phyloP scores from a whole-genome alignment of 2,888 invertebrate genomes.

The Metellina segmentata region DNA sequence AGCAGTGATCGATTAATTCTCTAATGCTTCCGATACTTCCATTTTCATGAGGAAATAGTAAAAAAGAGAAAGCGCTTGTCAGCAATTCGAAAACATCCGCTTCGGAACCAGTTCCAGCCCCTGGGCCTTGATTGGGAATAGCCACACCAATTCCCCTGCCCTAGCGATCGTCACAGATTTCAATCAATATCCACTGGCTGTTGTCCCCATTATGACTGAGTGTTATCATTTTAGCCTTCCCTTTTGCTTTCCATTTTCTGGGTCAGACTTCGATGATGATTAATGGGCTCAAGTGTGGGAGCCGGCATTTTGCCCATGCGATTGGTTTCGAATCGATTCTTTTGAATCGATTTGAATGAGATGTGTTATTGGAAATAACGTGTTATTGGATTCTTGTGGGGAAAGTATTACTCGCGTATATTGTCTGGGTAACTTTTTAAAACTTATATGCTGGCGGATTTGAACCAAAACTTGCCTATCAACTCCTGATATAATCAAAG shows the following conservation, averaged over 20 bases:
- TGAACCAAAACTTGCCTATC: too few species aligned
- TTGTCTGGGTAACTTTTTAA: too few species aligned
- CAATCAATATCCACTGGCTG: not conserved
- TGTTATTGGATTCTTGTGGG: too few species aligned
- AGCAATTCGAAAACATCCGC: not conserved
- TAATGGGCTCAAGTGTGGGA: slow-evolving; percentile 44
- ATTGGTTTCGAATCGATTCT: too few species aligned
- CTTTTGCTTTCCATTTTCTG: slow-evolving; percentile 9
- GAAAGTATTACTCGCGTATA: too few species aligned
- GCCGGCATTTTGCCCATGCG: not conserved
- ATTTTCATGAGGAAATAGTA: not conserved
- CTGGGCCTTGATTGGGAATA: slow-evolving; percentile 5
- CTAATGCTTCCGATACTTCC: too few species aligned
- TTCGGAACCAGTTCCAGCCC: slow-evolving; percentile 24
- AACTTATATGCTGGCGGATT: too few species aligned
- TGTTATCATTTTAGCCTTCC: slow-evolving; percentile 26
- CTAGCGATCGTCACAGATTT: slow-evolving; percentile 57
- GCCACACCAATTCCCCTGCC: slow-evolving; percentile 8
- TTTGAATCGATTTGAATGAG: too few species aligned
- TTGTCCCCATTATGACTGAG: slow-evolving; percentile 35
- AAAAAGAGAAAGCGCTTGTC: not conserved
- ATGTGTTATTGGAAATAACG: too few species aligned
- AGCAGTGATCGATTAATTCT: too few species aligned
- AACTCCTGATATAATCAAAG: too few species aligned
- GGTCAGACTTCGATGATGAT: slow-evolving; percentile 69